Evolutionary conservation across 1,140 invertebrate species (phyloP), one percentile per base, ranked within the genome.

Genomic region (Drosophila ficusphila): DNA sequence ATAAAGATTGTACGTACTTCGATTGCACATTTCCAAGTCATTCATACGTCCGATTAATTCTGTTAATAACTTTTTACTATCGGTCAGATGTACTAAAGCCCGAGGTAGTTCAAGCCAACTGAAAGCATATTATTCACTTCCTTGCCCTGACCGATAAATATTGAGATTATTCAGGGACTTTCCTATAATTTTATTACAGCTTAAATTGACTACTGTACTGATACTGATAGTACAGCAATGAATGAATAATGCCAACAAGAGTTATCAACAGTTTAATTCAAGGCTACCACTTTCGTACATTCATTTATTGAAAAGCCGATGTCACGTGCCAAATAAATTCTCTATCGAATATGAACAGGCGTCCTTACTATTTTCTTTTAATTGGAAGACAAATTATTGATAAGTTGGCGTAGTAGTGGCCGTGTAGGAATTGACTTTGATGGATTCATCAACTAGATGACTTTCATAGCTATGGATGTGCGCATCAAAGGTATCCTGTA

Each of bases 361-460:
- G n/a, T n/a, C n/a, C n/a, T n/a, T n/a, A n/a, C n/a, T n/a, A n/a
- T n/a, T n/a, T n/a, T n/a, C n/a, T n/a, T n/a, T n/a, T n/a, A n/a
- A n/a, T n/a, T n/a, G n/a, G n/a, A n/a, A n/a, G n/a, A 57, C 2
- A 6, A 16, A 0, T 19, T 12, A 18, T 9, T n/a, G 16, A 6
- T 57, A 11, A 12, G 12, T 16, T 0, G 69, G 82, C 11, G 23
- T 46, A 2, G 82, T 88, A 0, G 64, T 78, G 8, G 44, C 82
- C 8, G 67, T 65, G 8, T 68, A 82, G 1, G 56, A n/a, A 21
- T 51, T 64, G 16, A 82, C 21, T 23, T 71, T 74, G 5, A 82
- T 78, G 2, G 51, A 51, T 0, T 51, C 41, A 2, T 86, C 78
- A 27, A 78, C 53, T 4, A 89, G 68, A 4, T 65, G 54, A 0